These are phyloP conservation scores for Phodopus roborovskii DNA, from an alignment of 2,113 vertebrate genomes.

Conservation along the genomic window DNA sequence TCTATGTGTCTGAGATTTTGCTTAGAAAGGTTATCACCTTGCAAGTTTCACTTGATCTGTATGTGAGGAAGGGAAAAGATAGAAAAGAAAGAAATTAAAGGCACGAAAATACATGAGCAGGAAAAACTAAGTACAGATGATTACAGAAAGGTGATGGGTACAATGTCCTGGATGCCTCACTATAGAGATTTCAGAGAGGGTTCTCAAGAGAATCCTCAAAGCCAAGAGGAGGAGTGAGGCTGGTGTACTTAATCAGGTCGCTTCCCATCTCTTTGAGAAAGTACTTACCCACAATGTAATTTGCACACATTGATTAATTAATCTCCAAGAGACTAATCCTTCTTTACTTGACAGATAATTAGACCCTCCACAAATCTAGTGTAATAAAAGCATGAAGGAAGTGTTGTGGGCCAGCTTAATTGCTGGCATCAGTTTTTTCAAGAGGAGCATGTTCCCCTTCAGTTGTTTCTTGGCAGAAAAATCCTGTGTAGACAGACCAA, in stretches of 20 bases:
- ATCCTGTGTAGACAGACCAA: slow-evolving; percentile 9
- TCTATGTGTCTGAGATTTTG: background rate
- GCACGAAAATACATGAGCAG: background rate
- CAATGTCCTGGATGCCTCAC: background rate
- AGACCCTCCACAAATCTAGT: slow-evolving; percentile 14
- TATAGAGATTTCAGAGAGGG: background rate
- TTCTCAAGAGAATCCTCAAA: background rate
- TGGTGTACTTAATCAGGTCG: background rate
- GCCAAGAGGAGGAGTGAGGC: background rate
- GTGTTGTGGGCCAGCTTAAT: slow-evolving; percentile 5
- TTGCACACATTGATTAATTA: slow-evolving; percentile 52
- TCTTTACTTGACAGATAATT: slow-evolving; percentile 64
- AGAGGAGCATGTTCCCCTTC: background rate
- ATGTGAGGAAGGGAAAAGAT: background rate
- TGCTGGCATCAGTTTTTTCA: slow-evolving; percentile 20
- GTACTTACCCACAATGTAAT: slow-evolving; percentile 41
- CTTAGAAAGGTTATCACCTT: background rate
- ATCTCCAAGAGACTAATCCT: slow-evolving; percentile 50
- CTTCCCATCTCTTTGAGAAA: background rate
- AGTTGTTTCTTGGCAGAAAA: slow-evolving; percentile 43
- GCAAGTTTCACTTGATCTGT: background rate
- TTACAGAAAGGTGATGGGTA: background rate
- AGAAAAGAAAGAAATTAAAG: background rate
- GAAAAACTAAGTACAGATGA: background rate
- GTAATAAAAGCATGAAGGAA: slow-evolving; percentile 27